A percentile compares a stretch with the other conserved stretches of the same genome.
phyloP scores from a whole-genome alignment of 2,113 vertebrate genomes.

The Protobothrops flavoviridis region DNA sequence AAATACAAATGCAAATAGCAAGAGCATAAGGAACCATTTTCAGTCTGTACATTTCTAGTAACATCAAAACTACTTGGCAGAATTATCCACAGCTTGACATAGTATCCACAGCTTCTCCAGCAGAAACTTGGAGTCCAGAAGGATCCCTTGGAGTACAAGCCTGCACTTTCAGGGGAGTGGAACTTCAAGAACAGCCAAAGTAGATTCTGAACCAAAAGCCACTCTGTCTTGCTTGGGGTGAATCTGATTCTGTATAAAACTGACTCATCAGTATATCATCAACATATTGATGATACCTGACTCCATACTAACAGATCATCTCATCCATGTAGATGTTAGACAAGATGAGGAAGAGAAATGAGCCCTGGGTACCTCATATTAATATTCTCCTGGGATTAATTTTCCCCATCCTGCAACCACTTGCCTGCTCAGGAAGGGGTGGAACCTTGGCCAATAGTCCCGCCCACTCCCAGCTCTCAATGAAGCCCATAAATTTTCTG shows the following conservation, averaged over 20 bases:
- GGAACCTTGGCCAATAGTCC: background rate
- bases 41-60: background rate
- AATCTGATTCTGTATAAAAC: background rate
- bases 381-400: background rate
- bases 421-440: background rate
- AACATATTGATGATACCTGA: background rate
- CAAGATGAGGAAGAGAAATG: background rate
- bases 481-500: background rate
- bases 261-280: background rate
- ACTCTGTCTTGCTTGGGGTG: background rate
- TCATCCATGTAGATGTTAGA: background rate
- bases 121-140: background rate
- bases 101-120: background rate
- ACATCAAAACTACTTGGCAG: background rate
- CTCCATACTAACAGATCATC: background rate
- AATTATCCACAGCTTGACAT: background rate
- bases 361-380: background rate
- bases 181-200: background rate
- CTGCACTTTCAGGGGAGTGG: background rate
- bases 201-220: background rate
- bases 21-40: background rate
- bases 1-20: background rate
- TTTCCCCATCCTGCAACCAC: background rate
- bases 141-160: background rate
- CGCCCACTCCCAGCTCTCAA: background rate